Percentiles rank a stretch among this genome's conserved stretches.
phyloP scores from a whole-genome alignment of 2,888 invertebrate species.

The Catocala sponsa region DNA sequence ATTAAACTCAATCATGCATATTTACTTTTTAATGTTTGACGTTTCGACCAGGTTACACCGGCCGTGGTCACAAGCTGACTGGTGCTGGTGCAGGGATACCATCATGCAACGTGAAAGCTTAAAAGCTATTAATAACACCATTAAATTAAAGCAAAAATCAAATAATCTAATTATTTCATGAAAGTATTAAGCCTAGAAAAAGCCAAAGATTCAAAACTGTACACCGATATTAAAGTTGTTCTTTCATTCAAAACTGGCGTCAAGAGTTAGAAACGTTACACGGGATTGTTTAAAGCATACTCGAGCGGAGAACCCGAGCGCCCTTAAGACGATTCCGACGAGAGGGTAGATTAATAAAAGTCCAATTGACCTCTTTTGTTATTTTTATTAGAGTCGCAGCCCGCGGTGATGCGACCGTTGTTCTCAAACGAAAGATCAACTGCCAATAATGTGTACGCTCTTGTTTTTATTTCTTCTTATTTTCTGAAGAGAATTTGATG shows the following conservation, averaged over 20 bases:
- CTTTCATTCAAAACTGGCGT: neutral
- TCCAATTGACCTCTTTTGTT: constrained; percentile 38
- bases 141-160: too few species aligned
- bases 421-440: constrained; percentile 24
- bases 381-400: constrained; percentile 42
- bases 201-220: neutral
- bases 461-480: constrained; percentile 4
- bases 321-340: constrained; percentile 25
- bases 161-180: too few species aligned
- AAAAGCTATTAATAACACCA: too few species aligned
- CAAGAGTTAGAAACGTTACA: constrained; percentile 22
- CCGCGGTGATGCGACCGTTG: constrained; percentile 21
- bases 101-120: too few species aligned
- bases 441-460: constrained; percentile 16
- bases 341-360: constrained; percentile 45
- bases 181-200: too few species aligned
- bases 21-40: too few species aligned
- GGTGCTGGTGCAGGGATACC: too few species aligned
- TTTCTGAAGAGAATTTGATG: neutral
- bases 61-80: too few species aligned
- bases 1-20: too few species aligned
- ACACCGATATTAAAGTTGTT: neutral
- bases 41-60: too few species aligned
- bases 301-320: constrained; percentile 27
- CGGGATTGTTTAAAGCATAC: constrained; percentile 22